phyloP scores from a whole-genome alignment of 2,113 vertebrate genomes.

The Aplodontia rufa region DNA sequence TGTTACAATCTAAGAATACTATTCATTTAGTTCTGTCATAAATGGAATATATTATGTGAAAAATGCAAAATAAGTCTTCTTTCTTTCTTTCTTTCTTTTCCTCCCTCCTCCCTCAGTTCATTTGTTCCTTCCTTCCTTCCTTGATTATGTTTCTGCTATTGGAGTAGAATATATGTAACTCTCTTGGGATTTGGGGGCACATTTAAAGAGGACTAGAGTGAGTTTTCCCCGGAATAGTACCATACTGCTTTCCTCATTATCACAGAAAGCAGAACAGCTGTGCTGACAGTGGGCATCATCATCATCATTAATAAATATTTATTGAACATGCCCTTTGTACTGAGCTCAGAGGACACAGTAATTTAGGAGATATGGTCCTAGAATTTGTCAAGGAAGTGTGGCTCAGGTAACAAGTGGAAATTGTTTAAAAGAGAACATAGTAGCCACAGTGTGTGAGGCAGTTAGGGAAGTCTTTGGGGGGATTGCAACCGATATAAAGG shows the following conservation, averaged over 20 bases:
- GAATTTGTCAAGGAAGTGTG: neutral
- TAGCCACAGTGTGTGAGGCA: no score
- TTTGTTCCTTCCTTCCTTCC: neutral
- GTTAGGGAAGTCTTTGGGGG: neutral
- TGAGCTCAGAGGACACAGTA: neutral
- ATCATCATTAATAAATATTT: slow-evolving; percentile 47
- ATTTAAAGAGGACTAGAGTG: neutral
- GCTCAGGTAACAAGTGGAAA: neutral
- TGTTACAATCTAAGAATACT: neutral
- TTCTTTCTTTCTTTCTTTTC: neutral
- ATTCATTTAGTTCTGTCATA: neutral
- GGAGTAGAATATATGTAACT: neutral
- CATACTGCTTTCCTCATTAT: neutral
- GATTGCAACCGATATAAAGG: neutral
- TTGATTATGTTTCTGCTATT: neutral
- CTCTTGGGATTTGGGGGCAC: neutral
- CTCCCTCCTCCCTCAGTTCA: accelerated
- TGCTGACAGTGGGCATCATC: slow-evolving; percentile 12
- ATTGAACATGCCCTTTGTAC: neutral
- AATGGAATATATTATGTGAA: neutral
- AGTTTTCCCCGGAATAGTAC: slow-evolving; percentile 6
- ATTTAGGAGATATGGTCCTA: neutral
- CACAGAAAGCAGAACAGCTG: slow-evolving; percentile 42
- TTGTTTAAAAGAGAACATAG: neutral
- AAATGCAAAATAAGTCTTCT: neutral